Base-by-base conservation (phyloP, 2,797 vertebrate species). In the Pangasius mekongensis region DNA sequence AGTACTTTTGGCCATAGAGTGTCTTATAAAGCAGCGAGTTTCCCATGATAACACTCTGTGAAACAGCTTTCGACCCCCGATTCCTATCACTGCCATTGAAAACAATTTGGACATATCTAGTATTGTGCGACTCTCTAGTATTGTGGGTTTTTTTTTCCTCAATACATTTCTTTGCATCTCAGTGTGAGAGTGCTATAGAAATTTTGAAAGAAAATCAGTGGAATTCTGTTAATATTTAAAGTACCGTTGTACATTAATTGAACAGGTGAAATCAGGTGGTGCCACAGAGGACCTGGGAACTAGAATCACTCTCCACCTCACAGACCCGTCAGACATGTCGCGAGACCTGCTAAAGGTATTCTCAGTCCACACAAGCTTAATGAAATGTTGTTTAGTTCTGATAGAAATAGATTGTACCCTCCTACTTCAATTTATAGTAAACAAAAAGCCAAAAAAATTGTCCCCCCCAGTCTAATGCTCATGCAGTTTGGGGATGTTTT, bases 211-310 rank as follows among this genome's bases (percentile, higher is more conserved):
- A 36, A 6, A 13, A 24, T 47, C 7, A n/a, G 10, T 24, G 1
- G 9, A 24, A 39, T 56, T 80, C 52, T 3, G 14, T 18, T 18
- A 9, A 83, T 16, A 64, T 66, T n/a, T 83, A 22, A 54, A 18
- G 4, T 39, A 71, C 8, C 7, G 64, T 47, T 33, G 7, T 18
- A 14, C 10, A 73, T 58, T 64, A 56, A 2, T 30, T 85, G 36
- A 69, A 14, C 71, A 97, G 97, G 98, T 99, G 71, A 99, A 99
- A 83, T 98, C 98, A 0, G 98, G 98, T 30, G 98, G 98, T 0
- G 98, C 97, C 0, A 97, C 98, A 0, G 98, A 99, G 71, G 91
- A 95, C 0, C 91, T 93, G 33, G 98, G 98, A 74, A 98, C 97
- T 86, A 97, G 86, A 94, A 97, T 99, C 86, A 97, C 96, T 2